A percentile compares a stretch with the other conserved stretches of the same genome.
Conservation (phyloP, 2,113 vertebrate genomes). For the Campylomormyrus tamandua region DNA sequence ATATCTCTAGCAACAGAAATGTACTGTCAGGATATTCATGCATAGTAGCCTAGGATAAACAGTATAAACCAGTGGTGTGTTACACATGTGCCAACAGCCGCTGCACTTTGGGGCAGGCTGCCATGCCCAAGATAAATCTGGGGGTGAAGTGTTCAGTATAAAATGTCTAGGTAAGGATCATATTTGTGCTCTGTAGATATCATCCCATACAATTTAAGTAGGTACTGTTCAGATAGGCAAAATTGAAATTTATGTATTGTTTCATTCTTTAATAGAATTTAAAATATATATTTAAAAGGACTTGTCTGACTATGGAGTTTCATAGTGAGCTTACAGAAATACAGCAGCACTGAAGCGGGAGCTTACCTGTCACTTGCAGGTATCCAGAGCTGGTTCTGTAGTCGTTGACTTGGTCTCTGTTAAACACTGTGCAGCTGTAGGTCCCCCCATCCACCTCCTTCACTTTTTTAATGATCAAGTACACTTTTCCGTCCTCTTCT, state of each 20-base stretch:
- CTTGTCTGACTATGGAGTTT: background rate
- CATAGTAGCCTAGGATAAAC: background rate
- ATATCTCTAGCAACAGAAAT: background rate
- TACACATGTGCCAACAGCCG: background rate
- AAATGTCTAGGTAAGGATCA: background rate
- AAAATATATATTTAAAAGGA: background rate
- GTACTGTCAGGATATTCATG: background rate
- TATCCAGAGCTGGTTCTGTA: background rate
- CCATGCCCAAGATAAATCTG: background rate
- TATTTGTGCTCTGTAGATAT: background rate
- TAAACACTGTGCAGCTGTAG: background rate
- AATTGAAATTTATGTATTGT: background rate
- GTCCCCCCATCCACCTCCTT: background rate
- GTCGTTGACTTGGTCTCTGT: background rate
- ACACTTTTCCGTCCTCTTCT: background rate
- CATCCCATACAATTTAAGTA: background rate
- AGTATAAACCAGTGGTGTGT: background rate
- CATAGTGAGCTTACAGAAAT: background rate
- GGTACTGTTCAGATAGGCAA: background rate
- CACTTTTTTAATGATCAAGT: background rate
- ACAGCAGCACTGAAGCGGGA: background rate
- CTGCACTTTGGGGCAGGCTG: background rate
- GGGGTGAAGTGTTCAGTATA: background rate
- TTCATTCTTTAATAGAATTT: background rate
- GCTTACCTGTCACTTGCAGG: slow-evolving; percentile 5